A percentile compares a stretch with the other conserved stretches of the same genome.
Evolutionary conservation across 1,140 invertebrate genomes (phyloP).

Genomic region (Hyles vespertilio): DNA sequence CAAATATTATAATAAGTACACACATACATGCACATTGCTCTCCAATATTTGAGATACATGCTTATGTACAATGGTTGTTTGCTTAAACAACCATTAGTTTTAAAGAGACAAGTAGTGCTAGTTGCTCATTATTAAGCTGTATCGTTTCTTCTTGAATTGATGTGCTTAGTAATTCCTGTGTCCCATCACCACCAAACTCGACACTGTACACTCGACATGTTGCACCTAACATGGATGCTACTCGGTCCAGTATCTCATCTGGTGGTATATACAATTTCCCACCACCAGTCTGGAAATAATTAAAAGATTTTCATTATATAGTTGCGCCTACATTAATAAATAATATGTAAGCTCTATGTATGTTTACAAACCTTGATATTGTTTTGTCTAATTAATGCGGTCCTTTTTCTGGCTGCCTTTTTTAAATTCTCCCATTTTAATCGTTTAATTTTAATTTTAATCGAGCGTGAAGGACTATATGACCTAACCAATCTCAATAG

Average conservation of each 20-base stretch:
- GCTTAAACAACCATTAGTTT: too few species aligned
- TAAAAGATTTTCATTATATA: conserved; percentile 6
- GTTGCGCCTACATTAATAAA: conserved; percentile 1
- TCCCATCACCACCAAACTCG: conserved; percentile 8
- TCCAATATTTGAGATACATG: too few species aligned
- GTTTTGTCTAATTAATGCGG: conserved; percentile 3
- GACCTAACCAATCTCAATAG: too few species aligned
- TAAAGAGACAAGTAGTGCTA: too few species aligned
- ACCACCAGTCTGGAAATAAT: conserved; percentile 12
- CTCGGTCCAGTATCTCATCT: conserved; percentile 15
- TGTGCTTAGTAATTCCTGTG: not conserved
- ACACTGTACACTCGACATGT: conserved; percentile 9
- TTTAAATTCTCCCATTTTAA: conserved; percentile 15
- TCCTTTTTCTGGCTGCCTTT: conserved; percentile 7
- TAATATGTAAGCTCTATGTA: not conserved
- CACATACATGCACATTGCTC: too few species aligned
- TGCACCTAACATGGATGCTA: conserved; percentile 13
- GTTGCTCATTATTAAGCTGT: not conserved
- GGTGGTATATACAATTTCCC: conserved; percentile 10
- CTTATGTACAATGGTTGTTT: too few species aligned
- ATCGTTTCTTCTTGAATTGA: not conserved
- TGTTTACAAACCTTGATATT: conserved; percentile 1
- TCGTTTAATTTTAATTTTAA: too few species aligned
- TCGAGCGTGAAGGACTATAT: too few species aligned
- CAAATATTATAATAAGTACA: too few species aligned